Conservation (phyloP, 2,888 invertebrate species). For the Gymnoscelis rufifasciata region DNA sequence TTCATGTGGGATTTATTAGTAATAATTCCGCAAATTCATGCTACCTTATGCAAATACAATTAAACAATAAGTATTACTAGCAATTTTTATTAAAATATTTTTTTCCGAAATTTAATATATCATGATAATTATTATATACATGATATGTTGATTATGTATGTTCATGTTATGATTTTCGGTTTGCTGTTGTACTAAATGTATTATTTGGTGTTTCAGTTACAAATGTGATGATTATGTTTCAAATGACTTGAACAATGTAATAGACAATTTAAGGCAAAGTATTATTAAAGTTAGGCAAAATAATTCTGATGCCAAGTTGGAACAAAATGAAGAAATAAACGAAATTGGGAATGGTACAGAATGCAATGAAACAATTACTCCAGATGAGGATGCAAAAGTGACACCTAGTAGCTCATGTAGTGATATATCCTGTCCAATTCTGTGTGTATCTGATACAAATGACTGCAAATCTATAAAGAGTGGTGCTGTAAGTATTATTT, state of each 20-base stretch:
- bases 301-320: conserved; percentile 37
- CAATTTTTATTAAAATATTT: too few species aligned
- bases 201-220: conserved; percentile 78
- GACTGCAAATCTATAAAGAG: conserved; percentile 51
- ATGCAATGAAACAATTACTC: conserved; percentile 35
- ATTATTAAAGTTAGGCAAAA: conserved; percentile 52
- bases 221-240: conserved; percentile 88
- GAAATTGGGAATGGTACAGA: conserved; percentile 24
- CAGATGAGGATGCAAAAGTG: conserved; percentile 38
- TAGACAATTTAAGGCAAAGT: conserved; percentile 79
- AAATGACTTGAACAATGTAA: conserved; percentile 81
- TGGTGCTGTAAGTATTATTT: conserved; percentile 46
- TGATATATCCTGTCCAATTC: conserved; percentile 36
- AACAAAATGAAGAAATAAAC: conserved; percentile 33
- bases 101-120: too few species aligned
- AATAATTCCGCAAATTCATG: too few species aligned
- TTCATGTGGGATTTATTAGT: too few species aligned
- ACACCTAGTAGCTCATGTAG: conserved; percentile 40
- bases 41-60: too few species aligned
- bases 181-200: not conserved
- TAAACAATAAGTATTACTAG: too few species aligned
- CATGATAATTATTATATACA: too few species aligned
- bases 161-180: too few species aligned
- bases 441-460: conserved; percentile 39
- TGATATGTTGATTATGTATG: too few species aligned